phyloP scores from a whole-genome alignment of 2,888 invertebrate species.

The Oscheius onirici region DNA sequence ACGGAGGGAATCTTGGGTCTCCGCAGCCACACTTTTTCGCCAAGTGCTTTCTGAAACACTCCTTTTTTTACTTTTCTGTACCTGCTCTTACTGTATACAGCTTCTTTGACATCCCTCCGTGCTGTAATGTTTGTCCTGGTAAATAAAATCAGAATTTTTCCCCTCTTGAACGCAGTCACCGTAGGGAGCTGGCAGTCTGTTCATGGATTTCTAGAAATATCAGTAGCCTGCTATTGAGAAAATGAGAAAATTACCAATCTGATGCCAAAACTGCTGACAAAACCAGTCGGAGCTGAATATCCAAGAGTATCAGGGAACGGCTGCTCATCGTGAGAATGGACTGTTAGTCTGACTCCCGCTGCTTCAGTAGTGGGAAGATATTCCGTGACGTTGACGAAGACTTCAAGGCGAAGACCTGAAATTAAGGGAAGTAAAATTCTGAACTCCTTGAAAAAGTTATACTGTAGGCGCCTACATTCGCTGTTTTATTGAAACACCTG shows the following conservation, averaged over 20 bases:
- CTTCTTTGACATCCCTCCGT: slow-evolving; percentile 69
- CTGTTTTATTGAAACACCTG: too few species aligned
- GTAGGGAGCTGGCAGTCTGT: slow-evolving; percentile 67
- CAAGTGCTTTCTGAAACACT: slow-evolving; percentile 39
- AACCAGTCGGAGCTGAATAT: slow-evolving; percentile 70
- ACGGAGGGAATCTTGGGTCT: slow-evolving; percentile 69
- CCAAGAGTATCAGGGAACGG: slow-evolving; percentile 70
- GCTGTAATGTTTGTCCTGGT: slow-evolving; percentile 63
- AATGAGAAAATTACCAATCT: slow-evolving; percentile 53
- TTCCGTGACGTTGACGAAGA: slow-evolving; percentile 69
- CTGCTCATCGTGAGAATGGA: slow-evolving; percentile 63
- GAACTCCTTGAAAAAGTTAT: too few species aligned
- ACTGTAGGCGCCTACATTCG: too few species aligned
- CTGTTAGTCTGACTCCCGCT: slow-evolving; percentile 67
- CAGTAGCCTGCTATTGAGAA: neutral
- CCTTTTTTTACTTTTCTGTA: too few species aligned
- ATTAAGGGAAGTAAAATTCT: too few species aligned
- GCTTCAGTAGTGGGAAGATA: slow-evolving; percentile 70
- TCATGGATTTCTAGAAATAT: slow-evolving; percentile 62
- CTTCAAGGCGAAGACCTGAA: slow-evolving; percentile 67
- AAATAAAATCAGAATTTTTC: slow-evolving; percentile 66
- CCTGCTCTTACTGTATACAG: slow-evolving; percentile 52
- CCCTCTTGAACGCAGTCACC: slow-evolving; percentile 69
- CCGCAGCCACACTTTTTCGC: slow-evolving; percentile 65
- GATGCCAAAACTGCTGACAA: slow-evolving; percentile 68